A percentile compares a stretch with the other conserved stretches of the same genome.
phyloP scores from a whole-genome alignment of 2,797 vertebrate genomes.

The Karalla daura region DNA sequence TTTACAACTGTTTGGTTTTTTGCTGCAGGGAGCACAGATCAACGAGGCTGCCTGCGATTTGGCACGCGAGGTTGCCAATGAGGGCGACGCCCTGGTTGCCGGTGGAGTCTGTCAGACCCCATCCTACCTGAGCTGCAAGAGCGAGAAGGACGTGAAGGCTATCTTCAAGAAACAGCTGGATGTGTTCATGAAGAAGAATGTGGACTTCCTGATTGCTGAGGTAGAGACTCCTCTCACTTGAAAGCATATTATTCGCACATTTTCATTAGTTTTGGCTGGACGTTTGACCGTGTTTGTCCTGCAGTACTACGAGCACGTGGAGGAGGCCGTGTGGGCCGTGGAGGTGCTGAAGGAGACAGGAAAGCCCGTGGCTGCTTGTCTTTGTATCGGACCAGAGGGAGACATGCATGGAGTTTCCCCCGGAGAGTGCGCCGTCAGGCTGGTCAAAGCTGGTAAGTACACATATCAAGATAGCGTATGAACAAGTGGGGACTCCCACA shows the following conservation, averaged over 20 bases:
- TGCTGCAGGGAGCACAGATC: constrained; percentile 88
- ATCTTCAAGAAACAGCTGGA: constrained; percentile 92
- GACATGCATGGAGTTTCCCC: constrained; percentile 91
- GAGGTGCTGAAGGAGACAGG: constrained; percentile 91
- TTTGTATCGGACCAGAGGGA: constrained; percentile 95
- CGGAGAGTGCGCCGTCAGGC: constrained; percentile 90
- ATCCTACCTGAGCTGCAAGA: constrained; percentile 95
- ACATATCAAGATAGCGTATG: no score
- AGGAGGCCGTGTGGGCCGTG: constrained; percentile 97
- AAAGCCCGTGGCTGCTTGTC: constrained; percentile 90
- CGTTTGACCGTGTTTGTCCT: constrained; percentile 31
- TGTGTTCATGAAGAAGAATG: constrained; percentile 92
- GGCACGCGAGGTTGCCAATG: constrained; percentile 91
- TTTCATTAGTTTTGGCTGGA: neutral
- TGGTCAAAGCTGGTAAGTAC: constrained; percentile 91
- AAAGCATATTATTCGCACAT: neutral
- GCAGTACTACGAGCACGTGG: constrained; percentile 98
- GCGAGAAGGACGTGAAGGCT: constrained; percentile 90
- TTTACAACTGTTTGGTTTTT: neutral
- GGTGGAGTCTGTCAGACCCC: constrained; percentile 96
- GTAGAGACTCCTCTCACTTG: constrained; percentile 67
- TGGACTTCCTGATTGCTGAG: constrained; percentile 98
- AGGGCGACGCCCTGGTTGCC: constrained; percentile 93
- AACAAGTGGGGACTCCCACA: no score
- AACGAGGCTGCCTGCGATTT: constrained; percentile 96